Base-by-base conservation (phyloP, 2,888 invertebrate species). In the Rhagophthalmus giganteus region DNA sequence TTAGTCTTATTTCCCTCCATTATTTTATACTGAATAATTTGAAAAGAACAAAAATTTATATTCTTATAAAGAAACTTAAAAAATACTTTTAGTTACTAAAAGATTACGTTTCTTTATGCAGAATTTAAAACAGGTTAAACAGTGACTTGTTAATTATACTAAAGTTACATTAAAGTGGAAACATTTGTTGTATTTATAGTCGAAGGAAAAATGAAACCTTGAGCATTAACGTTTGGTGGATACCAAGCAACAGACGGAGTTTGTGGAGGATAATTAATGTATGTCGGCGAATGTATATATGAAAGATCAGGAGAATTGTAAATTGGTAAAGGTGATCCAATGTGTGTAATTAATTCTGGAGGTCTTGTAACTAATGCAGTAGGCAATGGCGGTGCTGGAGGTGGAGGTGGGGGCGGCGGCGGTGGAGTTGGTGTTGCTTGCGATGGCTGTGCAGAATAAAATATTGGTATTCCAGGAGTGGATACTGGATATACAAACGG, bases 171-270 rank as follows among this genome's bases (percentile, higher is more conserved):
- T n/a, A n/a, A n/a, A n/a, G n/a, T n/a, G n/a, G n/a, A n/a, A n/a
- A n/a, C n/a, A n/a, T n/a, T n/a, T n/a, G n/a, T n/a, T n/a, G n/a
- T n/a, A n/a, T n/a, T n/a, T n/a, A 5, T 20, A 20, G 3, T 39
- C 24, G 41, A n/a, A 2, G 65, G 65, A 27, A 62, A 65, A 20
- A 65, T 58, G 30, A 65, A 65, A 10, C 65, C 65, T 47, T 64
- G 64, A 34, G 64, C 52, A 47, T 62, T 62, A 13, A 65, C 55
- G 3, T 57, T 31, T n/a, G 63, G 24, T n/a, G 35, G 38, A 34
- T 38, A 64, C 60, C 58, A 61, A 8, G 60, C 25, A 1, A 57
- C 20, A n/a, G 56, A 51, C 2, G 63, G 59, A 28, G 62, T 62
- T 27, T 25, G 31, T 2, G 48, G 9, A 14, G 65, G 59, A n/a